Evolutionary conservation across 2,797 vertebrate genomes (phyloP).

Genomic region (Remorina albescens): DNA sequence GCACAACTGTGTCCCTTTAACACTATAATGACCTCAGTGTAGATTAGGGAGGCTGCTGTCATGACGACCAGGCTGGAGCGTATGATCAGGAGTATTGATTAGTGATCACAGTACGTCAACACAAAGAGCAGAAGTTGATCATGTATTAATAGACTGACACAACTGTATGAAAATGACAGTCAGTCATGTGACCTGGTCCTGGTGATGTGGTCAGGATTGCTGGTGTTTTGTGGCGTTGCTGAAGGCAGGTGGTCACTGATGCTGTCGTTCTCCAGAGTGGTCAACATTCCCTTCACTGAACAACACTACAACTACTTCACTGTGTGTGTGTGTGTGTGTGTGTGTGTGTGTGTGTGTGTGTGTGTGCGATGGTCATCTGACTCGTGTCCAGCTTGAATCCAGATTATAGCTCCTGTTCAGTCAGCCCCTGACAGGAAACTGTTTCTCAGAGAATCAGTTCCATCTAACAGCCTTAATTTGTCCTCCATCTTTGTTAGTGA

Average conservation of each 20-base stretch:
- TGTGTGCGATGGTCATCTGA: conserved; percentile 40
- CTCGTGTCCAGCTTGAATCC: conserved; percentile 44
- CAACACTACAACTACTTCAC: conserved; percentile 11
- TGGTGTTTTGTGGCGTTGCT: conserved; percentile 6
- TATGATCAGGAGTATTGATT: too few relatives aligned
- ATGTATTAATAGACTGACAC: neutral
- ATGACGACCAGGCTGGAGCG: too few relatives aligned
- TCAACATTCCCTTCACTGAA: conserved; percentile 70
- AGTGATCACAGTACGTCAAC: too few relatives aligned
- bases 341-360: conserved; percentile 23
- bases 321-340: conserved; percentile 24
- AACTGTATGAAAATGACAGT: neutral
- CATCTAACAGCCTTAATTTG: too few relatives aligned
- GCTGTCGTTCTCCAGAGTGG: conserved; percentile 82
- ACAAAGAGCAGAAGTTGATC: too few relatives aligned
- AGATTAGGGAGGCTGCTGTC: too few relatives aligned
- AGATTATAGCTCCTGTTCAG: too few relatives aligned
- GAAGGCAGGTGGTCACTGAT: conserved; percentile 79
- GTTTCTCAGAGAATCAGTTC: too few relatives aligned
- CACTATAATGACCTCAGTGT: too few relatives aligned
- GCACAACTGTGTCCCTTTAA: too few relatives aligned
- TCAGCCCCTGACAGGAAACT: too few relatives aligned
- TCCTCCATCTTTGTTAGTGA: too few relatives aligned
- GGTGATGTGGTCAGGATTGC: conserved; percentile 45
- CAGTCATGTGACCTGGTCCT: conserved; percentile 23